Conservation (phyloP, 2,113 vertebrate genomes). For the Toxotes chatareus region DNA sequence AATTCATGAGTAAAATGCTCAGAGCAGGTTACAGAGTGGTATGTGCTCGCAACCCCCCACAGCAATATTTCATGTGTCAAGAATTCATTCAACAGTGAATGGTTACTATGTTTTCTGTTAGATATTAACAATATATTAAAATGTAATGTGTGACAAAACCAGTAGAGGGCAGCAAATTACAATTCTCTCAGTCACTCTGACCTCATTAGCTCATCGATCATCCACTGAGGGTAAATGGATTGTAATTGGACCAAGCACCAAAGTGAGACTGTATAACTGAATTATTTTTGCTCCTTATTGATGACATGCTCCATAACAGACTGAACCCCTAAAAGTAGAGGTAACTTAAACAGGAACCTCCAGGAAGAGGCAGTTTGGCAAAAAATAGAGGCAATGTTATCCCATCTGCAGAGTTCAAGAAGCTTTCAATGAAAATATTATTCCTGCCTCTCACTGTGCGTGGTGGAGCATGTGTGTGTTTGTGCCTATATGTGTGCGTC, state of each 20-base stretch:
- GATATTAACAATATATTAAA: background rate
- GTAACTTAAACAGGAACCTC: slow-evolving; percentile 30
- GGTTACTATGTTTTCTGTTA: background rate
- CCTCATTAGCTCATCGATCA: slow-evolving; percentile 25
- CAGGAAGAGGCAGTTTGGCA: slow-evolving; percentile 52
- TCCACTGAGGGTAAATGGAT: slow-evolving; percentile 47
- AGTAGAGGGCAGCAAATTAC: slow-evolving; percentile 68
- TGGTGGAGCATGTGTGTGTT: slow-evolving; percentile 23
- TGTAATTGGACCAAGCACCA: slow-evolving; percentile 44
- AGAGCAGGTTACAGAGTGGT: background rate
- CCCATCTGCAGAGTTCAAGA: slow-evolving; percentile 72
- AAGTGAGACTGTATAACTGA: slow-evolving; percentile 47
- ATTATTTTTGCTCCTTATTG: slow-evolving; percentile 52
- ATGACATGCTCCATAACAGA: slow-evolving; percentile 40
- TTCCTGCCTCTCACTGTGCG: slow-evolving; percentile 63
- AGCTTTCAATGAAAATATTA: slow-evolving; percentile 75
- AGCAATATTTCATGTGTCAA: slow-evolving; percentile 8
- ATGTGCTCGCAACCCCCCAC: background rate
- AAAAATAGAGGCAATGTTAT: slow-evolving; percentile 62
- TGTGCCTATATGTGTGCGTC: slow-evolving; percentile 19
- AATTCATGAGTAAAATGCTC: background rate
- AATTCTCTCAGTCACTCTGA: slow-evolving; percentile 13
- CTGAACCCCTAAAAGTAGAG: slow-evolving; percentile 33
- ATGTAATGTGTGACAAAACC: slow-evolving; percentile 24
- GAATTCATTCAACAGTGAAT: background rate